These are phyloP conservation scores for Myrmophylax atrothorax DNA, from an alignment of 2,113 vertebrate species.

Conservation along the genomic window DNA sequence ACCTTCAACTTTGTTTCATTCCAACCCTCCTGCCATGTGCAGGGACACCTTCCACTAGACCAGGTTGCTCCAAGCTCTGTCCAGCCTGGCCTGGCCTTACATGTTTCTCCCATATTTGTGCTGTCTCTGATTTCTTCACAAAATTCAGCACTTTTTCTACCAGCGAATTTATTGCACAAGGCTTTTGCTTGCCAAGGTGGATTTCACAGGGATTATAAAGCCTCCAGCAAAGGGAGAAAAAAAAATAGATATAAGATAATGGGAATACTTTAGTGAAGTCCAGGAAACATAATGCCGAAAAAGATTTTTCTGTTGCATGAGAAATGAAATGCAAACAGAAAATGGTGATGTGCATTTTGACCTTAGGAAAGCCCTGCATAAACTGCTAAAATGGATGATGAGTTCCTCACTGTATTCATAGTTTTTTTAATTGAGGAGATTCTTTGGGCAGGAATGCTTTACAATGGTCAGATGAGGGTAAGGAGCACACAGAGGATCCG, in stretches of 20 bases:
- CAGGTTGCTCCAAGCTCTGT: not conserved
- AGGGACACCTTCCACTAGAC: not conserved
- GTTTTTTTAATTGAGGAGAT: not conserved
- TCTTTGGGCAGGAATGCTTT: not conserved
- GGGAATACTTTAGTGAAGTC: not conserved
- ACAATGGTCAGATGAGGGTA: not conserved
- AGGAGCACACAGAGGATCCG: not conserved
- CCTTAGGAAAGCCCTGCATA: not conserved
- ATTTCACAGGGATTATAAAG: not conserved
- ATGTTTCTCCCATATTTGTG: not conserved
- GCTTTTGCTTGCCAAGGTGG: not conserved
- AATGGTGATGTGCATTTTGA: not conserved
- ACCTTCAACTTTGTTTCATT: not conserved
- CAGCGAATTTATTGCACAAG: not conserved
- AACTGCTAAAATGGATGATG: not conserved
- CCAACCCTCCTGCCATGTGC: not conserved
- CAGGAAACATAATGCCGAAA: not conserved
- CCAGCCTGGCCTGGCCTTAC: not conserved
- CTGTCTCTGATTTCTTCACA: not conserved
- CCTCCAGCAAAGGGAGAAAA: not conserved
- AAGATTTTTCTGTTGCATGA: not conserved
- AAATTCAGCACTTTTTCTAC: not conserved
- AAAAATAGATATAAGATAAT: not conserved
- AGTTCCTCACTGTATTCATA: not conserved
- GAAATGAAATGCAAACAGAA: not conserved